Evolutionary conservation across 2,113 vertebrate genomes (phyloP), one percentile per base, ranked within the genome.

Genomic region (Erinaceus europaeus): DNA sequence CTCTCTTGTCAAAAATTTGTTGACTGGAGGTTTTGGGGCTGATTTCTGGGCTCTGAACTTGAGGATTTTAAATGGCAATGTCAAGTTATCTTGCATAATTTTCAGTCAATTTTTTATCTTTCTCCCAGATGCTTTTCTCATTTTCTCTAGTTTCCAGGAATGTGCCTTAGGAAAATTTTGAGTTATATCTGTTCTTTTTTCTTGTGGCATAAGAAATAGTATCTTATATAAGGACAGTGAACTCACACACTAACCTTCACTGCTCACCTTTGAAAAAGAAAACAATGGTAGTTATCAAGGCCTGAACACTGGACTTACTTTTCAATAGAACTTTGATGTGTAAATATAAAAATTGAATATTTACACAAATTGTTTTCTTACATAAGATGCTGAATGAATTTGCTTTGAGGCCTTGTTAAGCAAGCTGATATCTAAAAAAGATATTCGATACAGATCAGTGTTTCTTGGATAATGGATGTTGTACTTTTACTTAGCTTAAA

Each of bases 401-500:
- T 95, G 59, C 23, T 80, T 73, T 44, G 64, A 86, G 38, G 85
- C 2, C 44, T 46, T 84, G 36, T 61, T 92, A 94, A 95, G 81
- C 83, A 91, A 95, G 74, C 62, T 72, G 59, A 93, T 23, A 83
- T 53, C 40, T 95, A 53, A 93, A 83, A n/a, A 76, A 91, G n/a
- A 92, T 46, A 44, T 48, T 67, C 86, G 88, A 89, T 93, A 93
- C 3, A 72, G 73, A 96, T 87, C 62, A 84, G 6, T 76, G 65
- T 93, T 96, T 94, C 89, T 94, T 93, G 90, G 91, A 94, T 92
- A 89, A 11, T 62, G 72, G 81, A 94, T 95, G 64, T 25, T 55
- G 65, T 91, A 93, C 81, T 95, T 96, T 76, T 55, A 94, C 92
- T 92, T 91, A 94, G 78, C 90, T 95, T 94, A 93, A 92, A 94